A percentile compares a stretch with the other conserved stretches of the same genome.
Evolutionary conservation across 2,113 vertebrate species (phyloP).

Genomic region (Speoplatyrhinus poulsoni): DNA sequence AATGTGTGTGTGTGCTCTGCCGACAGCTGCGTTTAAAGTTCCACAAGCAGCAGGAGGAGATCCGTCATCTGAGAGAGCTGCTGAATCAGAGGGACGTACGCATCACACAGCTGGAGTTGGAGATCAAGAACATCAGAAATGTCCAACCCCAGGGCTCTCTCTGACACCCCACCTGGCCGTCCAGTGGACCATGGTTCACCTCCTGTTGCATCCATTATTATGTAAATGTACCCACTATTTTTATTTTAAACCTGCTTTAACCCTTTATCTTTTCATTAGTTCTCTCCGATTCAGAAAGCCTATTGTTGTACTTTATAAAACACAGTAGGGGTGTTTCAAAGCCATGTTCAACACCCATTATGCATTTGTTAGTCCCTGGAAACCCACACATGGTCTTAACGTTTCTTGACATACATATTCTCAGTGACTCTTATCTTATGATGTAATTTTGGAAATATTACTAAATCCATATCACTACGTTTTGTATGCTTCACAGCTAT

Average conservation of each 20-base stretch:
- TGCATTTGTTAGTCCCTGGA: slow-evolving; percentile 3
- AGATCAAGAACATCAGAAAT: slow-evolving; percentile 84
- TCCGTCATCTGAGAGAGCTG: slow-evolving; percentile 83
- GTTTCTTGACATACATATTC: slow-evolving; percentile 46
- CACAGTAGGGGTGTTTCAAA: slow-evolving; percentile 26
- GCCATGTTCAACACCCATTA: slow-evolving; percentile 15
- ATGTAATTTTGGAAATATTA: slow-evolving; percentile 30
- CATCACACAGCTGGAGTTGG: slow-evolving; percentile 87
- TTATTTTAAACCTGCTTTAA: slow-evolving; percentile 2
- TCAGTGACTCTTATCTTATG: slow-evolving; percentile 1
- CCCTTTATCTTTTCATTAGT: neutral
- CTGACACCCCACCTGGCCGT: slow-evolving; percentile 50
- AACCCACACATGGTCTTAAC: slow-evolving; percentile 32
- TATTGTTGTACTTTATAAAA: slow-evolving; percentile 1
- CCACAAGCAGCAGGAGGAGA: slow-evolving; percentile 93
- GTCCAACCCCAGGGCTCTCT: slow-evolving; percentile 47
- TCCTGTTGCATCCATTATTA: slow-evolving; percentile 23
- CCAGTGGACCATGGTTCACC: slow-evolving; percentile 1
- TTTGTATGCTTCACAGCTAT: slow-evolving; percentile 67
- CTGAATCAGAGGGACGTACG: slow-evolving; percentile 84
- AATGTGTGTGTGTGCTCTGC: slow-evolving; percentile 22
- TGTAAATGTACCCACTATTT: slow-evolving; percentile 13
- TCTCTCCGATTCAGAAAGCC: neutral
- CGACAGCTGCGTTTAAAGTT: slow-evolving; percentile 88
- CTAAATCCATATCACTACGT: slow-evolving; percentile 44